A percentile compares a stretch with the other conserved stretches of the same genome.
These are phyloP conservation scores for Neomorphus geoffroyi DNA, from an alignment of 2,797 vertebrate species.

Conservation along the genomic window DNA sequence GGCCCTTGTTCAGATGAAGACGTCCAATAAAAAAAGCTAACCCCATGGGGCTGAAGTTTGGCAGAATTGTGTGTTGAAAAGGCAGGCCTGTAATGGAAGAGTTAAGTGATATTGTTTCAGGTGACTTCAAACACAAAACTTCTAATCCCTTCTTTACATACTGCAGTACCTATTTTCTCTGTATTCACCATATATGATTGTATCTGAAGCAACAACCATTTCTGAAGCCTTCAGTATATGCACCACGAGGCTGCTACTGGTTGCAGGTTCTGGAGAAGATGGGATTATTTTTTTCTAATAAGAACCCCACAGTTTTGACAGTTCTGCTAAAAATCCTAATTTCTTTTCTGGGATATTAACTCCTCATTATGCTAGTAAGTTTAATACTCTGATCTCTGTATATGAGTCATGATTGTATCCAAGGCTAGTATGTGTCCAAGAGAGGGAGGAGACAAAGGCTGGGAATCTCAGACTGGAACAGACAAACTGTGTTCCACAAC, in stretches of 20 bases:
- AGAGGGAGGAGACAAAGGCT: slow-evolving; percentile 84
- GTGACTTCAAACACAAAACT: background rate
- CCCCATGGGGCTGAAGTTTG: background rate
- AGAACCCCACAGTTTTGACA: background rate
- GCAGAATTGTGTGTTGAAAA: background rate
- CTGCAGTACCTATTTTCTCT: background rate
- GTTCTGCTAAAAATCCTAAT: background rate
- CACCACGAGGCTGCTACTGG: background rate
- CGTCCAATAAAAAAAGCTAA: background rate
- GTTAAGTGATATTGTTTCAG: background rate
- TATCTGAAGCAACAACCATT: background rate
- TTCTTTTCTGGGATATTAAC: slow-evolving; percentile 6
- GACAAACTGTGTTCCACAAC: slow-evolving; percentile 82
- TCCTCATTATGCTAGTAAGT: slow-evolving; percentile 76
- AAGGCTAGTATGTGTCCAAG: slow-evolving; percentile 77
- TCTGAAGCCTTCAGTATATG: background rate
- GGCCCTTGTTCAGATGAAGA: background rate
- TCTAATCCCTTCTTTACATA: background rate
- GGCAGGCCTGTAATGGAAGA: background rate
- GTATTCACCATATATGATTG: background rate
- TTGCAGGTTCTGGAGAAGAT: background rate
- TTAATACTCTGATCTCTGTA: slow-evolving; percentile 1
- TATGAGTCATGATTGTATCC: background rate
- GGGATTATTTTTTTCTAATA: background rate
- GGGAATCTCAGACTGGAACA: slow-evolving; percentile 85